These are phyloP conservation scores for Chelmon rostratus DNA, from an alignment of 2,797 vertebrate genomes.

Conservation along the genomic window DNA sequence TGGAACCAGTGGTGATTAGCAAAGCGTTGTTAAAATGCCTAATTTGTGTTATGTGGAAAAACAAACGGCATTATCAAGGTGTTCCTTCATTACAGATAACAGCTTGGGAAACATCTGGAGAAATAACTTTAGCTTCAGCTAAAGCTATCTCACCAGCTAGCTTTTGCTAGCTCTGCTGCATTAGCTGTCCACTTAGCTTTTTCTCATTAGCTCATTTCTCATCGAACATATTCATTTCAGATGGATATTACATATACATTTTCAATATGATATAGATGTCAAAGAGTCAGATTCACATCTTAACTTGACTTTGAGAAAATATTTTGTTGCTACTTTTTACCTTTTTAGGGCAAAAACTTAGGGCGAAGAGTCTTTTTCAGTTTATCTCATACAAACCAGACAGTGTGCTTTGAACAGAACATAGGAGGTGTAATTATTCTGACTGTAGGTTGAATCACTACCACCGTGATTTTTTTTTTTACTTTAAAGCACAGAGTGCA, in stretches of 20 bases:
- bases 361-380: background rate
- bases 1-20: background rate
- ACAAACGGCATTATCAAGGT: no score
- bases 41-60: no score
- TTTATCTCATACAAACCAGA: conserved; percentile 11
- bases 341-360: background rate
- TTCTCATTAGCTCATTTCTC: no score
- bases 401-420: background rate
- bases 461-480: background rate
- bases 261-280: no score
- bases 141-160: background rate
- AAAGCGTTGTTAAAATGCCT: no score
- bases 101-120: background rate
- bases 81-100: background rate
- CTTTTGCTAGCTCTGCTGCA: background rate
- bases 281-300: background rate
- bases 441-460: conserved; percentile 6
- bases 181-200: background rate
- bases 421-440: conserved; percentile 9
- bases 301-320: background rate
- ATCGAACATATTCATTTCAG: background rate
- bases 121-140: background rate
- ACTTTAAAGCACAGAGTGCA: conserved; percentile 12
- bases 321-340: background rate
- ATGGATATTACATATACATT: background rate